Evolutionary conservation across 2,888 invertebrate species (phyloP).

Genomic region (Drosophila anceps): DNA sequence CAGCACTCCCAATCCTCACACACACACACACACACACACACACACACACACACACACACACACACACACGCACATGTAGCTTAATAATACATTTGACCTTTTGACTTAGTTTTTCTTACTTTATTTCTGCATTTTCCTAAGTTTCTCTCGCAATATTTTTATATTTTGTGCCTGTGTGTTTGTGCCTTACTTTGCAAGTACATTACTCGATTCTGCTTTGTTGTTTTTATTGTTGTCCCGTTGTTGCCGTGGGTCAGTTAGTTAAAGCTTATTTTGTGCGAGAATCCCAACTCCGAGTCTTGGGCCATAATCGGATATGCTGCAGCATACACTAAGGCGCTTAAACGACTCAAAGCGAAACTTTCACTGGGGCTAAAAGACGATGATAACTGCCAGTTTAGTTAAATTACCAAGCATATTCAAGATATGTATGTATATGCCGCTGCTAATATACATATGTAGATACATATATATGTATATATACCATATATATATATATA

Average conservation of each 20-base stretch:
- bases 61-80: conserved; percentile 30
- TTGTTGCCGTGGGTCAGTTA: conserved; percentile 41
- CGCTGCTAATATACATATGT: background rate
- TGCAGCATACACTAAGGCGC: conserved; percentile 29
- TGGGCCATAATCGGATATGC: conserved; percentile 26
- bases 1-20: conserved; percentile 47
- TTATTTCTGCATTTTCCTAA: conserved; percentile 27
- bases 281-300: conserved; percentile 4
- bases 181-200: conserved; percentile 13
- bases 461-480: background rate
- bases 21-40: conserved; percentile 29
- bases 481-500: background rate
- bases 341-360: conserved; percentile 5
- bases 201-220: conserved; percentile 33
- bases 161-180: background rate
- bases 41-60: conserved; percentile 26
- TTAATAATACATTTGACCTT: conserved; percentile 74
- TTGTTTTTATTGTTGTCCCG: conserved; percentile 1
- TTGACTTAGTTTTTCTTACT: conserved; percentile 67
- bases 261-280: conserved; percentile 14
- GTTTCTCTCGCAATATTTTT: conserved; percentile 11
- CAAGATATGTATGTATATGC: background rate
- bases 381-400: background rate
- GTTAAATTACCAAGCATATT: background rate
- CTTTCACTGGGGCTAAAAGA: background rate